These are phyloP conservation scores for Aleiodes alternator DNA, from an alignment of 2,888 invertebrate species.

Conservation along the genomic window DNA sequence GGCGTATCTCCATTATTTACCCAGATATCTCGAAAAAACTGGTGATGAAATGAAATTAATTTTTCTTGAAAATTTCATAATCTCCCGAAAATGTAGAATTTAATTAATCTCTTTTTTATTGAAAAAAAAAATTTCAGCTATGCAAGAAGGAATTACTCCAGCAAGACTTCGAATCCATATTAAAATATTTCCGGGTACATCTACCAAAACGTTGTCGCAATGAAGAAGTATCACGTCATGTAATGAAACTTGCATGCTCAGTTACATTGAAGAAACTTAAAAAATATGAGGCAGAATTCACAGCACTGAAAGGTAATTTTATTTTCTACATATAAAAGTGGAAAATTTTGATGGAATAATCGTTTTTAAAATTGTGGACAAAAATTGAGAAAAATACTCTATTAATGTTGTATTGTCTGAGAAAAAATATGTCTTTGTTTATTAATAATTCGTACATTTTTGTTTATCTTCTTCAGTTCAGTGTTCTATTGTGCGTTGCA, in stretches of 20 bases:
- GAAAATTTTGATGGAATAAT: neutral
- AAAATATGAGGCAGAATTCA: constrained; percentile 96
- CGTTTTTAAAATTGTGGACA: neutral
- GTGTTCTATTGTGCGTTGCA: no score
- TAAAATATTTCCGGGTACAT: constrained; percentile 98
- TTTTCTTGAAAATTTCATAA: no score
- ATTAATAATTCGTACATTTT: neutral
- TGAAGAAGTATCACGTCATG: constrained; percentile 90
- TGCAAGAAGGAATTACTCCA: constrained; percentile 93
- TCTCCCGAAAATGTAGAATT: neutral
- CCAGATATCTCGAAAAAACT: no score
- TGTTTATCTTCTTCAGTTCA: no score
- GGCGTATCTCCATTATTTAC: no score
- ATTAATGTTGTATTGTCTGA: neutral
- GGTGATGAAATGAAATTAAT: no score
- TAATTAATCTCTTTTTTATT: constrained; percentile 34
- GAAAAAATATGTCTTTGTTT: neutral
- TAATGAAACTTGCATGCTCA: constrained; percentile 93
- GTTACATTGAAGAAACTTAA: constrained; percentile 95
- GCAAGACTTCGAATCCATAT: constrained; percentile 97
- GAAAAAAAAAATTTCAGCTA: constrained; percentile 74
- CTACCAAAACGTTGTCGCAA: constrained; percentile 97
- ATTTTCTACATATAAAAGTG: constrained; percentile 72
- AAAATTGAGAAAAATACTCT: neutral
- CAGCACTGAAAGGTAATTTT: constrained; percentile 83